phyloP scores from a whole-genome alignment of 2,888 invertebrate species.

The Nebria brevicollis region DNA sequence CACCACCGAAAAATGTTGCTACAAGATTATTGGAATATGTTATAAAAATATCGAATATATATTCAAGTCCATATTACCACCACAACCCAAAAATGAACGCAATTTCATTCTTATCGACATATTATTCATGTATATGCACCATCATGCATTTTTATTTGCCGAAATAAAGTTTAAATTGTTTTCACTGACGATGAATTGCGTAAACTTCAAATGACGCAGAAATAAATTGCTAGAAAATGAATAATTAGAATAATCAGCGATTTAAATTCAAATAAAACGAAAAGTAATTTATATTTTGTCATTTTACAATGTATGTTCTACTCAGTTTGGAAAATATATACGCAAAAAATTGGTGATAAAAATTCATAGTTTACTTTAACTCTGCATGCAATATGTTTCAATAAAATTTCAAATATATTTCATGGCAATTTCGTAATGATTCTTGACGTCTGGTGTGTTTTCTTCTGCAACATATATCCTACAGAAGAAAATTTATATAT shows the following conservation, averaged over 20 bases:
- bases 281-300: background rate
- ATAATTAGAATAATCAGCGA: background rate
- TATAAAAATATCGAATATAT: background rate
- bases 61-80: background rate
- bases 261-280: background rate
- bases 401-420: background rate
- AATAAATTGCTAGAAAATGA: background rate
- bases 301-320: background rate
- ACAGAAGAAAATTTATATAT: background rate
- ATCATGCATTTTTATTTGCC: background rate
- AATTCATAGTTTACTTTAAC: no score
- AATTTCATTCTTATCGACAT: constrained; percentile 1
- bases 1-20: background rate
- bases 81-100: background rate
- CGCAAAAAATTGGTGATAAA: no score
- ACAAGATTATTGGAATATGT: background rate
- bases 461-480: background rate
- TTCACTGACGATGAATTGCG: constrained; percentile 31
- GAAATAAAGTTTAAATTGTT: constrained; percentile 38
- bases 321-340: background rate
- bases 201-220: constrained; percentile 29
- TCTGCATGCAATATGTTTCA: background rate
- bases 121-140: background rate
- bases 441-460: background rate
- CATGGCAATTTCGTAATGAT: background rate